Base-by-base conservation (phyloP, 2,113 vertebrate species). In the Spizaetus ornatus region DNA sequence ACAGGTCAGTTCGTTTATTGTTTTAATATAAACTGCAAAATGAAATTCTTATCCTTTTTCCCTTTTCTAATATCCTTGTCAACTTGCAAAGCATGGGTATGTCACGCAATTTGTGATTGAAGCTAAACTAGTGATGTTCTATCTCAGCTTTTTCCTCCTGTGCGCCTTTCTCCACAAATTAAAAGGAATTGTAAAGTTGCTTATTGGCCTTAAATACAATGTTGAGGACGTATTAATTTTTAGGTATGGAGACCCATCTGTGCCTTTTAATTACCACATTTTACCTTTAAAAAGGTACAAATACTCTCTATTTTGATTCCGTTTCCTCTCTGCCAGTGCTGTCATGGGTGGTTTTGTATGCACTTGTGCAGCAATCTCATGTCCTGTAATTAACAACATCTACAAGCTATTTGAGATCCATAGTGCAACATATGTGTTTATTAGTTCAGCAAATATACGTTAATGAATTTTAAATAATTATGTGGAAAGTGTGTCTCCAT, bases 381-480 rank as follows among this genome's bases (percentile, higher is more conserved):
- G 34, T 65, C 31, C 48, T 92, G 18, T 84, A 88, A 83, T 71
- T 74, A 77, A 53, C 26, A 74, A 17, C 34, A 82, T 66, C 48
- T 70, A 77, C 34, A 82, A 87, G 45, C 11, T 79, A 25, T 62
- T 93, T 94, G 69, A 82, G 77, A 85, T 90, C 91, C 53, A 56
- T 40, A 62, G 38, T 4, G 7, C 70, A 67, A 81, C 45, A 5
- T 45, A 65, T 76, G 93, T 82, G 53, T 91, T 86, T 86, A 78
- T 95, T 82, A 72, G 34, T 86, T 95, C 72, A 90, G 22, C 19
- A 94, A 90, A 86, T 70, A 77, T 3, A 25, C 7, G 18, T 59
- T 50, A 95, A 93, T 87, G 56, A 92, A 71, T 93, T 91, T 63
- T 52, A 84, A 95, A 82, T 73, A 10, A 59, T 84, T 74, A 70